Evolutionary conservation across 2,113 vertebrate species (phyloP).

Genomic region (Eidolon helvum): DNA sequence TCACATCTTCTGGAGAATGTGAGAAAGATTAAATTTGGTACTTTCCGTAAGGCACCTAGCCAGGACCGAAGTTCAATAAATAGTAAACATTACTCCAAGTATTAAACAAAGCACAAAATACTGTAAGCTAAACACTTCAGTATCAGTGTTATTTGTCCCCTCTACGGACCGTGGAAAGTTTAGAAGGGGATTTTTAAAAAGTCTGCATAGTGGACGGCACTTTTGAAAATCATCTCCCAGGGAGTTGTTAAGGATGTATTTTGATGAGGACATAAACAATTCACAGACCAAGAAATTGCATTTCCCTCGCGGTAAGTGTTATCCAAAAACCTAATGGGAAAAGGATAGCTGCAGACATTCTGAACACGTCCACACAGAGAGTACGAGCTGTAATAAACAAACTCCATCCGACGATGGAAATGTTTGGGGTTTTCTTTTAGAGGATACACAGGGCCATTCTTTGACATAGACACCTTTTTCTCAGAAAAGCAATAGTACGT

Average conservation of each 20-base stretch:
- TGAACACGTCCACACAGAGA: constrained; percentile 21
- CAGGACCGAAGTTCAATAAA: background rate
- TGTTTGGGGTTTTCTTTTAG: constrained; percentile 36
- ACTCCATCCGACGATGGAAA: background rate
- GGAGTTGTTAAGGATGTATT: constrained; percentile 39
- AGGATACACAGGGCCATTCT: constrained; percentile 38
- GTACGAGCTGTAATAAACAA: background rate
- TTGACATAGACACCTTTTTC: constrained; percentile 63
- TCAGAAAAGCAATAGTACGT: constrained; percentile 61
- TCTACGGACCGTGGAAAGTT: background rate
- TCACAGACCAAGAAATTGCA: constrained; percentile 45
- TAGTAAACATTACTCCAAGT: background rate
- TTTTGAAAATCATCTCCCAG: constrained; percentile 54
- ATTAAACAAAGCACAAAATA: background rate
- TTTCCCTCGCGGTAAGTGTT: constrained; percentile 56
- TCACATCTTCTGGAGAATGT: background rate
- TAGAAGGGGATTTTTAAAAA: background rate
- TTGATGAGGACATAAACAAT: constrained; percentile 68
- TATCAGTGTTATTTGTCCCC: too few relatives aligned
- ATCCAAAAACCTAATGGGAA: constrained; percentile 58
- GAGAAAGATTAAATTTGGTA: background rate
- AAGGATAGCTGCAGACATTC: constrained; percentile 12
- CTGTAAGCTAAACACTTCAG: background rate
- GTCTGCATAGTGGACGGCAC: background rate
- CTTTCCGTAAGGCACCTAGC: background rate